Base-by-base conservation (phyloP, 2,797 vertebrate genomes). In the Leptatherina wallacei region DNA sequence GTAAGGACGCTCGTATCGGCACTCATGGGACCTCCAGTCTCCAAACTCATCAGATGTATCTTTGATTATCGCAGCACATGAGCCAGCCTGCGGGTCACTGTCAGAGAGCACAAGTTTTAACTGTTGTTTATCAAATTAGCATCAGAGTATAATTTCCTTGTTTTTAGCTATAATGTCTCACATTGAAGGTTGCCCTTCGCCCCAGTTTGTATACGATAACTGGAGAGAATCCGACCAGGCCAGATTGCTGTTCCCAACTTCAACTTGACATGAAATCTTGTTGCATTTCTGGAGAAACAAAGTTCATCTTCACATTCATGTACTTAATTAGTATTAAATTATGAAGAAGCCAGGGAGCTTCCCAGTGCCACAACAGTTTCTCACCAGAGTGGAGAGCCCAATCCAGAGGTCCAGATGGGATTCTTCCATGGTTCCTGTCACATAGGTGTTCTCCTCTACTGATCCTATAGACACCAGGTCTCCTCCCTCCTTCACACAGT, bases 321-420 rank as follows among this genome's bases (percentile, higher is more conserved):
- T 0, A 0, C 42, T 20, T 2, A 2, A 32, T 2, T 1, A 32
- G 27, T 10, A 16, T 9, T 1, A 54, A 33, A 59, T 5, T 13
- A 30, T n/a, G 20, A n/a, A 12, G n/a, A 55, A 24, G 3, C 16
- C 42, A 11, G 3, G 11, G 27, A 44, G 47, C 29, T n/a, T 9
- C 33, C 59, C 6, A 29, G n/a, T 44, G 13, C 7, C 7, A 0
- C 67, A 27, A 8, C 36, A 30, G 22, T 71, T 11, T 60, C 90
- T 91, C 85, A 95, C 95, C 92, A 95, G 76, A 1, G 93, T 95
- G 69, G 95, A 93, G 35, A 88, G 74, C 2, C 95, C 94, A 1
- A 95, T 92, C 95, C 95, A 95, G 81, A 94, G 83, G 84, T 95
- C 94, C 3, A 84, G 49, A 6, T 0, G 1, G 0, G 90, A 82